phyloP scores from a whole-genome alignment of 2,113 vertebrate genomes.

The Notiomystis cincta region DNA sequence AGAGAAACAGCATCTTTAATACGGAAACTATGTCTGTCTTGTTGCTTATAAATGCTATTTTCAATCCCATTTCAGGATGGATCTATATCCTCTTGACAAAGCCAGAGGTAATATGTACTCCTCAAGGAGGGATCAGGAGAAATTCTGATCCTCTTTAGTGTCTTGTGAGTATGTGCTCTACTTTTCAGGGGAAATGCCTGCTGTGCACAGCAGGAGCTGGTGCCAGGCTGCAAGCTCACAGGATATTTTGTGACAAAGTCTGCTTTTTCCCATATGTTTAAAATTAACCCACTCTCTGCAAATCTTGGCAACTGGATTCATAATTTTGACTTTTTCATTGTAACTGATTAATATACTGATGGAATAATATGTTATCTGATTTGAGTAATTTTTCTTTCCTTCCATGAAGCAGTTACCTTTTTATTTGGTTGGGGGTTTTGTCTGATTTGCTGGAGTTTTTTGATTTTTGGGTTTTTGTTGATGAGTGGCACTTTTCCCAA shows the following conservation, averaged over 20 bases:
- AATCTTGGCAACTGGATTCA: background rate
- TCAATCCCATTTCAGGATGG: background rate
- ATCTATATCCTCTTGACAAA: background rate
- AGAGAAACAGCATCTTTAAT: background rate
- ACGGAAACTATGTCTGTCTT: background rate
- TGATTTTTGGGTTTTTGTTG: background rate
- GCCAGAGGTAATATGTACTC: background rate
- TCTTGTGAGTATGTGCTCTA: background rate
- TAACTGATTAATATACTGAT: background rate
- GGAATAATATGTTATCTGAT: background rate
- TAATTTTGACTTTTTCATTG: background rate
- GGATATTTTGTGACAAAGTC: background rate
- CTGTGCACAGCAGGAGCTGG: slow-evolving; percentile 65
- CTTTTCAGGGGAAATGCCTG: slow-evolving; percentile 39
- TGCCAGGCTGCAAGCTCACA: slow-evolving; percentile 28
- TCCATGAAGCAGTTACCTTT: background rate
- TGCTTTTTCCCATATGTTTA: background rate
- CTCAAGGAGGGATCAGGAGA: background rate
- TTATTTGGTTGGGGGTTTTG: accelerated
- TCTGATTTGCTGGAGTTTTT: accelerated
- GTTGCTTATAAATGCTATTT: background rate
- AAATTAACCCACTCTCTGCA: background rate
- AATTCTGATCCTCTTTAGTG: slow-evolving; percentile 15
- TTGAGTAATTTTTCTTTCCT: background rate
- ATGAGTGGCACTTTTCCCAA: background rate